These are phyloP conservation scores for Rhynchotus rufescens DNA, from an alignment of 2,797 vertebrate genomes.

Conservation along the genomic window DNA sequence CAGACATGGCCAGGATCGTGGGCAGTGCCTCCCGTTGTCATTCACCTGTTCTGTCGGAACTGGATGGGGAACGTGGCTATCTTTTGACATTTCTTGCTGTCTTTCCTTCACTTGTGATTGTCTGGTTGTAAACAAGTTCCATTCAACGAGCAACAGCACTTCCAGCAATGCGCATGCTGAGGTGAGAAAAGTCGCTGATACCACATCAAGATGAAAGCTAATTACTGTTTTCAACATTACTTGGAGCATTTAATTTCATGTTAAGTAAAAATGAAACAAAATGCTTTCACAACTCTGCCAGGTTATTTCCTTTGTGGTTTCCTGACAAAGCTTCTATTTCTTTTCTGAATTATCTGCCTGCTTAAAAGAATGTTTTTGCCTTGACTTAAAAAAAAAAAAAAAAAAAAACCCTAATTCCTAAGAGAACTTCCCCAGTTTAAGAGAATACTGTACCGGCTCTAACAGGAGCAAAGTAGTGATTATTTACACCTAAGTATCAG, in stretches of 20 bases:
- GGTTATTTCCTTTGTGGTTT: neutral
- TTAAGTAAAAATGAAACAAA: constrained; percentile 31
- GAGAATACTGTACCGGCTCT: neutral
- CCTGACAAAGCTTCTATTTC: neutral
- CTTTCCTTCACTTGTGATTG: neutral
- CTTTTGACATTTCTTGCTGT: neutral
- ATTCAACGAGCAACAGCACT: neutral
- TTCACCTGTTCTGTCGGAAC: neutral
- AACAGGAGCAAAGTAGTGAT: neutral
- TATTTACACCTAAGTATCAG: neutral
- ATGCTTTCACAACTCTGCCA: neutral
- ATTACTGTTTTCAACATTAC: constrained; percentile 33
- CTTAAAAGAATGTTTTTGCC: neutral
- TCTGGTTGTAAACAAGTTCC: neutral
- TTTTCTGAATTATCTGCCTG: neutral
- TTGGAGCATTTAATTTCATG: constrained; percentile 36
- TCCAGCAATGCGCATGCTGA: neutral
- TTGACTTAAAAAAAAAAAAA: neutral
- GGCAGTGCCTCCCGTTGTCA: neutral
- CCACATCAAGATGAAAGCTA: neutral
- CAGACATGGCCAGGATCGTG: neutral
- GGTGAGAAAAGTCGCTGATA: constrained; percentile 28
- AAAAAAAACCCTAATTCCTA: neutral
- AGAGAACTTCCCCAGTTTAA: neutral
- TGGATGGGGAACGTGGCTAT: neutral